Base-by-base conservation (phyloP, 2,113 vertebrate genomes). In the Sylvietta virens region DNA sequence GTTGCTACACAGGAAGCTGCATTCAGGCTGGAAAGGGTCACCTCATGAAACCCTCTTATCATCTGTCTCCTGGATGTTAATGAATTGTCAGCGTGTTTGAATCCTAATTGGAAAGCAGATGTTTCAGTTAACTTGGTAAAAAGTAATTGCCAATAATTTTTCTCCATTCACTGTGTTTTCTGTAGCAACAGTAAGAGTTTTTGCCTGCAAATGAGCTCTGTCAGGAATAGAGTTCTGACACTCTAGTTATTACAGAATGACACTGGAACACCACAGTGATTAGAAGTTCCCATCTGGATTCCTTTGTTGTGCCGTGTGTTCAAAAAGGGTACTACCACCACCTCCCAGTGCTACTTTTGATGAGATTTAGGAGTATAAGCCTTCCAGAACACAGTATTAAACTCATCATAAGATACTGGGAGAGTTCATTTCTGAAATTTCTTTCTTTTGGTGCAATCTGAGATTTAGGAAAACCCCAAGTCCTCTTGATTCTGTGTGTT, bases 281-380 rank as follows among this genome's bases (percentile, higher is more conserved):
- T 47, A 90, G 79, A 86, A 98, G 92, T 93, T 58, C 93, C 1
- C 53, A 87, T 89, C 94, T 97, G 35, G 73, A 86, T 33, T 91
- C 70, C 35, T 97, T 98, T 95, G 96, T 80, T 98, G 97, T 88
- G 94, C 96, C 54, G 39, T 96, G 33, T 98, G 97, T 95, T 97
- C 96, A 76, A 95, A 97, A 97, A 76, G 97, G 71, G 57, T 97
- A 30, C 96, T 95, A 81, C 87, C 92, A 66, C 88, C 94, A 18
- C 97, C 95, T 91, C 84, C 90, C 39, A 72, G 20, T 2, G 73
- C 97, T 74, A 84, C 89, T 35, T 98, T 96, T 66, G 65, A 92
- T 60, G 22, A 16, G 76, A 97, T 97, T 81, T 51, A 83, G 87
- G 97, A 98, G 65, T 97, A 97, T 47, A 97, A 96, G 40, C 97